Base-by-base conservation (phyloP, 2,888 invertebrate species). In the Drosophila sordidula region DNA sequence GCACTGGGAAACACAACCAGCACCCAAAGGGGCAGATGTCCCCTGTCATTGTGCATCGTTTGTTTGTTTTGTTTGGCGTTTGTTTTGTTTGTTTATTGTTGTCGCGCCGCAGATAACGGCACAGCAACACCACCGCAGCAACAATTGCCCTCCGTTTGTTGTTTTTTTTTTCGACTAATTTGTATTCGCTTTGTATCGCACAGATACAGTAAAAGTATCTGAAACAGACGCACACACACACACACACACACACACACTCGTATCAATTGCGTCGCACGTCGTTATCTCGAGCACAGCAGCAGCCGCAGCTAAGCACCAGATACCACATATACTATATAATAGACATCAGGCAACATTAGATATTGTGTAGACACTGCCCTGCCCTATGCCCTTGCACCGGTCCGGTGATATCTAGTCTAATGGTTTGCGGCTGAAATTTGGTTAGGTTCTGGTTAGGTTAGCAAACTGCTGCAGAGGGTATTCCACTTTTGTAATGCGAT, bases 231-330 rank as follows among this genome's bases (percentile, higher is more conserved):
- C 59, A 54, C 54, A 62, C 52, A 34, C 34, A 12, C 12, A 34
- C 12, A 12, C 49, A n/a, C 59, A 54, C 54, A 62, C 52, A 34
- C 34, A 12, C 12, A 34, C 12, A 12, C 49, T 64, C 58, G 69
- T 76, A 79, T 79, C 82, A 82, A 82, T 79, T 82, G 82, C 80
- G 80, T 69, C 77, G 75, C 83, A 67, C 55, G 55, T 65, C 55
- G 80, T 82, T 81, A 85, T 81, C 80, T 81, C 62, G 65, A 44
- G 34, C 61, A 56, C 46, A 57, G 55, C 47, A 67, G 68, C 26
- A 66, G 42, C 56, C 45, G 45, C 44, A 16, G 64, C 74, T 66
- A 65, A 75, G 75, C 73, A 50, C 51, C 9, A 46, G 64, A 66
- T 74, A 65, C 26, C 64, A 57, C 61, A 42, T 59, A 58, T 56